Conservation (phyloP, 2,797 vertebrate genomes). For the Catharus ustulatus region DNA sequence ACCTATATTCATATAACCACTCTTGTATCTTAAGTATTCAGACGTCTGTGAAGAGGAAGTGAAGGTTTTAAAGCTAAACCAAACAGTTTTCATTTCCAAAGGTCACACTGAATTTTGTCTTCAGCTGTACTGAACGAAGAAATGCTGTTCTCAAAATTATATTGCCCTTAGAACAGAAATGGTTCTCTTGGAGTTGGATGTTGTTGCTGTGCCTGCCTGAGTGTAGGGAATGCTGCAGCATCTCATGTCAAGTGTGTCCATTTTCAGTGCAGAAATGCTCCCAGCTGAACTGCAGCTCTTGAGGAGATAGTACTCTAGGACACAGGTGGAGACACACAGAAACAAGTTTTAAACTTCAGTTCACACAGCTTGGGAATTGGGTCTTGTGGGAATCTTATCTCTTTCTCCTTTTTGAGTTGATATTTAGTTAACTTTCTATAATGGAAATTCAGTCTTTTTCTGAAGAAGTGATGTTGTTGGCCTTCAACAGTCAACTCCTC, state of each 20-base stretch:
- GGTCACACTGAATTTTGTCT: not conserved
- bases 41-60: not conserved
- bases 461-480: not conserved
- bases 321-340: not conserved
- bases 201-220: not conserved
- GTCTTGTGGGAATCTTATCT: not conserved
- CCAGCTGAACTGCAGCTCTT: not conserved
- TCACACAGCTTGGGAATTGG: not conserved
- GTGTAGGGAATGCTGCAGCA: not conserved
- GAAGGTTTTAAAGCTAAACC: not conserved
- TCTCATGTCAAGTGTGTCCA: fast-evolving
- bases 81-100: not conserved
- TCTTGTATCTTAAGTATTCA: not conserved
- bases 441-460: not conserved
- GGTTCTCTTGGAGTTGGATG: not conserved
- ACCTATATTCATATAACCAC: not conserved
- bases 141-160: not conserved
- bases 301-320: not conserved
- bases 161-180: not conserved
- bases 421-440: not conserved
- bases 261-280: not conserved
- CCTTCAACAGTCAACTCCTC: not conserved
- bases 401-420: not conserved
- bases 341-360: not conserved
- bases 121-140: not conserved